Percentiles rank a stretch among this genome's conserved stretches.
Conservation (phyloP, 2,113 vertebrate species). For the Pelusios castaneus region DNA sequence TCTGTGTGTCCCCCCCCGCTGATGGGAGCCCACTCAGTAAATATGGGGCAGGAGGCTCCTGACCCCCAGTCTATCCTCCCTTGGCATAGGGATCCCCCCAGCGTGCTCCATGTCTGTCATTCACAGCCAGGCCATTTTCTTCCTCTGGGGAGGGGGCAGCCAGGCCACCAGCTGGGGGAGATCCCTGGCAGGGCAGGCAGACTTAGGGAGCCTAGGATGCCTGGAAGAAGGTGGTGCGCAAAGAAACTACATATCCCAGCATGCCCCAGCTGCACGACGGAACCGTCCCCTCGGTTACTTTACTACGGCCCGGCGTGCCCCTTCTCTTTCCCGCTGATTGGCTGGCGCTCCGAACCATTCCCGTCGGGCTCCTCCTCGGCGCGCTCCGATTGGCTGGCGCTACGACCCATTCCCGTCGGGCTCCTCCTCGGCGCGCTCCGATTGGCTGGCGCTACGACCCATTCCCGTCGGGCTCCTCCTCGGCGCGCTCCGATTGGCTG, state of each 20-base stretch:
- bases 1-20: no score
- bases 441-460: rapidly evolving
- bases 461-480: rapidly evolving
- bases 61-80: no score
- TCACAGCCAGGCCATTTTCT: no score
- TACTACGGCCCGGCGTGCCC: rapidly evolving
- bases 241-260: background rate
- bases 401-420: rapidly evolving
- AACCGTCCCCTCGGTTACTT: rapidly evolving
- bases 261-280: background rate
- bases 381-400: rapidly evolving
- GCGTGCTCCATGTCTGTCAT: no score
- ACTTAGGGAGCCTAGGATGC: no score
- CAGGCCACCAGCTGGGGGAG: no score
- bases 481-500: background rate
- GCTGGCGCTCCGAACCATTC: rapidly evolving
- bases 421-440: rapidly evolving
- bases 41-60: no score
- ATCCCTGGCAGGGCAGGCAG: no score
- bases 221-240: no score
- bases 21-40: no score
- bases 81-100: no score
- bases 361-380: rapidly evolving
- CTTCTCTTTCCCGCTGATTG: background rate
- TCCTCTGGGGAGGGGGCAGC: no score